Base-by-base conservation (phyloP, 2,113 vertebrate species). In the Lophura nycthemera region DNA sequence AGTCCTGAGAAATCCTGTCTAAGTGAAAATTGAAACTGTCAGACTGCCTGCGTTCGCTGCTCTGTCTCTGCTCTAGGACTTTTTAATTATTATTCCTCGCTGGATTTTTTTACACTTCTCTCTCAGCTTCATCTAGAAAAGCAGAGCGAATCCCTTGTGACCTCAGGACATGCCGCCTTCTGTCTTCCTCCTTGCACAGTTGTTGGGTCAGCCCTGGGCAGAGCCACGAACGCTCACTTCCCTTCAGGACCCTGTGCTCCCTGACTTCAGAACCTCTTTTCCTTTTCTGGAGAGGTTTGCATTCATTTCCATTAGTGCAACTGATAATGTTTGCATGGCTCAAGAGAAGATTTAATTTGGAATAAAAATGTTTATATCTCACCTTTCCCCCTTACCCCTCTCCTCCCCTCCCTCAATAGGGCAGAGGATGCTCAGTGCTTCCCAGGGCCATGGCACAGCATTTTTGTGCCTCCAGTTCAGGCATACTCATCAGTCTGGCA, bases 21-120 rank as follows among this genome's bases (percentile, higher is more conserved):
- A 83, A 96, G 95, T 96, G 97, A 97, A 97, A 97, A 97, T 97
- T 97, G 97, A 96, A 96, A 89, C 96, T 98, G 96, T 97, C 97
- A 96, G 92, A 38, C 88, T 82, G 79, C 85, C 87, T 93, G 84
- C 80, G 74, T 95, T 95, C 71, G 56, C 95, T 71, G 89, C 94
- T 97, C 91, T 73, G 82, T 76, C 94, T 95, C 94, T 84, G 93
- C 80, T 74, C 54, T 77, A 50, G 13, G 50, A 74, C 38, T 63
- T 76, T 70, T 82, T 48, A 88, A 86, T 91, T 92, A 80, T 89
- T 80, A 73, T 88, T 91, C 82, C 63, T 86, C 45, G 25, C 4
- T 40, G 52, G 42, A 67, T 79, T 87, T 83, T 88, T 56, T 65
- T 76, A 73, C 22, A 74, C 50, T 64, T 71, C 78, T 73, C 76